Conservation (phyloP, 2,888 invertebrate species). For the Cantharis nigra region DNA sequence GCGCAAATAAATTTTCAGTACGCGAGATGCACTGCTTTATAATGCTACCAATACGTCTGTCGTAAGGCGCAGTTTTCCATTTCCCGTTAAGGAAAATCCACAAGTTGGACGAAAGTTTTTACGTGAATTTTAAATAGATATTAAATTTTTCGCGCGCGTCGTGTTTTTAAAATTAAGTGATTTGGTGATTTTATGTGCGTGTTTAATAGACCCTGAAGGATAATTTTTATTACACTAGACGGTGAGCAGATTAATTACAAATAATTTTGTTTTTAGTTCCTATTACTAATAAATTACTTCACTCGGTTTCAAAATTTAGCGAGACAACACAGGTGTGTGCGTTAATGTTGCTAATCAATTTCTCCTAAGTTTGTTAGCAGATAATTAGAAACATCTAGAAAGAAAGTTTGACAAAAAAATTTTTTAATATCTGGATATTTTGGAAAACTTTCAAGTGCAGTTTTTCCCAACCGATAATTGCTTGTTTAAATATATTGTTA, state of each 20-base stretch:
- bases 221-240: background rate
- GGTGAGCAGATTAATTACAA: background rate
- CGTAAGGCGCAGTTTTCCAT: background rate
- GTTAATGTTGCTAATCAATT: background rate
- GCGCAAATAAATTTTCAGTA: constrained; percentile 3
- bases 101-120: background rate
- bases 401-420: too few species aligned
- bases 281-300: background rate
- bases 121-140: background rate
- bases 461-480: background rate
- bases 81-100: background rate
- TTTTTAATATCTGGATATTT: background rate
- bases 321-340: background rate
- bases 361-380: background rate
- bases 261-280: background rate
- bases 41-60: background rate
- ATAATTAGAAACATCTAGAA: background rate
- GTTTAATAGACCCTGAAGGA: background rate
- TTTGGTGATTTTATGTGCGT: background rate
- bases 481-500: background rate
- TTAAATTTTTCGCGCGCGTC: background rate
- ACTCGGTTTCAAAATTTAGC: background rate
- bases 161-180: background rate
- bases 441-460: background rate
- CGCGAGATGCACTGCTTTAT: constrained; percentile 13